Evolutionary conservation across 2,113 vertebrate genomes (phyloP), one percentile per base, ranked within the genome.

Genomic region (Mobula hypostoma): DNA sequence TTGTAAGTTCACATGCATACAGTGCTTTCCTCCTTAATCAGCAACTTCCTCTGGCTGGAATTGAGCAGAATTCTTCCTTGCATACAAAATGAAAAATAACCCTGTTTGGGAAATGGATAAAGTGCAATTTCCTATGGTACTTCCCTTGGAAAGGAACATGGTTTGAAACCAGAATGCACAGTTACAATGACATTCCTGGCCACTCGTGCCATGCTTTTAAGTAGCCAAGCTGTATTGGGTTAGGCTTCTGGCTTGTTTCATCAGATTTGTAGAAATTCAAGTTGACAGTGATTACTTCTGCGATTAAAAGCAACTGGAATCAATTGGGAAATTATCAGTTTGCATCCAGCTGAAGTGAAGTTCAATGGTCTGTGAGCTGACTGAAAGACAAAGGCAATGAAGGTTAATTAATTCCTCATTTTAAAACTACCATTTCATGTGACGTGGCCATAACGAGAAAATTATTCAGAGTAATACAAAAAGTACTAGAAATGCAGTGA

Each of bases 391-490:
- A 63, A n/a, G 27, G 61, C 58, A 63, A 87, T 87, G 83, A 58
- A 87, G 56, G 14, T 87, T 63, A 87, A 61, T 87, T 87, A 61
- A 88, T 63, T 88, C 27, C 12, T 88, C 24, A 74, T 85, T 85
- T 63, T 17, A 63, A 87, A 85, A 24, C 32, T 61, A 63, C 21
- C 58, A 63, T 61, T 87, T 63, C 24, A 58, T 11, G 24, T 63
- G 61, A 74, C 21, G 27, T 61, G 24, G 27, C 12, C 11, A 7
- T 61, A 29, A n/a, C 7, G 29, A 87, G 29, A 56, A 56, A 24
- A 58, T 21, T 85, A 29, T 29, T n/a, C 29, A 5, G 29, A 27
- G 82, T 4, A 85, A 48, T 82, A 48, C 80, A 83, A 29, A 58
- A 61, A 63, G n/a, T 12, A 17, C 9, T 63, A n/a, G 58, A 63